Evolutionary conservation across 1,140 invertebrate genomes (phyloP), one percentile per base, ranked within the genome.

Genomic region (Pemphigus obesinymphae): DNA sequence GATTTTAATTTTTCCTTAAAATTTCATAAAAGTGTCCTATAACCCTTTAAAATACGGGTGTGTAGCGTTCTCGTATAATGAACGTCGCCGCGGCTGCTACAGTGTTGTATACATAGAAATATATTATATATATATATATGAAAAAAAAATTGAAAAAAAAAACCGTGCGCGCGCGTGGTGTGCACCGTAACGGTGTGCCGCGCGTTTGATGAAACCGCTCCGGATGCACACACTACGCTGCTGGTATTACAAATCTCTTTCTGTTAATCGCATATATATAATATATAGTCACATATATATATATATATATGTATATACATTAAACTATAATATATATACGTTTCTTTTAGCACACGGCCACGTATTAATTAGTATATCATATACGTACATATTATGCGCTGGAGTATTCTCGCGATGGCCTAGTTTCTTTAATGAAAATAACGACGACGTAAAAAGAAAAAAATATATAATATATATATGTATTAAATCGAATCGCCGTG

Each of bases 201-300:
- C n/a, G n/a, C 61, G 31, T 66, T 66, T 66, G 34, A 66, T 66
- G 31, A 34, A 66, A 66, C 63, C 63, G 63, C 34, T 66, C 31
- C 20, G 20, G 31, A 66, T 37, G 58, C 29, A 31, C 29, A 61
- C 29, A 20, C 61, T 17, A 23, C 17, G 20, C 34, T 11, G 53
- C 34, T 8, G 20, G 34, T 23, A n/a, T 40, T 66, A 66, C 31
- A n/a, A 37, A 37, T 66, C 34, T 66, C n/a, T 66, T 23, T 66
- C 34, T 66, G 29, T 17, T n/a, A n/a, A n/a, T n/a, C 8, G 3
- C 10, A 20, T 61, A 31, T 7, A 17, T 29, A 63, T 34, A 63
- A 31, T 63, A 63, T 63, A 20, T 34, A 34, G 31, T 66, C 17
- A n/a, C 8, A 17, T 20, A 34, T 31, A 31, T 34, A 63, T 63